Evolutionary conservation across 2,888 invertebrate genomes (phyloP), one percentile per base, ranked within the genome.

Genomic region (Epistrophe eligans): DNA sequence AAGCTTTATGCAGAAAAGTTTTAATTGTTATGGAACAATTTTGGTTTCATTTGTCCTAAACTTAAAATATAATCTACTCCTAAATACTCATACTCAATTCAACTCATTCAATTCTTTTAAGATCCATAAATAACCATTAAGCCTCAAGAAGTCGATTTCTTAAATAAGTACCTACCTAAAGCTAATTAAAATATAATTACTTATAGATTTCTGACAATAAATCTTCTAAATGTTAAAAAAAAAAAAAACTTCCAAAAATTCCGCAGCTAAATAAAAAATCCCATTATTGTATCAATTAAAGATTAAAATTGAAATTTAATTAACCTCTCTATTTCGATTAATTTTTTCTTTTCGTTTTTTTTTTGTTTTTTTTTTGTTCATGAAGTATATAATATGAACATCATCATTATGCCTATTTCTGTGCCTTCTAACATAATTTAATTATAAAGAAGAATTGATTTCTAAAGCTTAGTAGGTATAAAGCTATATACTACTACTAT

Each of bases 391-490:
- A n/a, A n/a, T n/a, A 32, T 24, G 32, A 58, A 32, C 67, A 52
- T 40, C 2, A 38, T 52, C 40, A 40, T 24, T 40, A 38, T 70
- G 38, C 19, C 24, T 55, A 1, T 3, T 24, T n/a, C n/a, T 24
- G 24, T 24, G 52, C 45, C 45, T 48, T 52, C 45, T 19, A 62
- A 67, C 55, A 48, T 82, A 77, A 82, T 71, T 77, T 32, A 77
- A 82, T 82, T 82, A 24, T 24, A 82, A 64, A 57, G 52, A 38
- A 71, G 76, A 82, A 82, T 82, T 82, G 81, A 82, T 82, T 82
- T 76, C 64, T 10, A 77, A 77, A 82, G 62, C 55, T 66, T 35
- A 32, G n/a, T 3, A 24, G 24, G 10, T 8, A 35, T 35, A 35
- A 6, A 35, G 35, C 35, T 35, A 35, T 0, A n/a, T 32, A 7